Evolutionary conservation across 37 sponge, comb jelly and placozoan genomes (phyloP), one percentile per base, ranked within the genome.

Genomic region (Ephydatia muelleri): DNA sequence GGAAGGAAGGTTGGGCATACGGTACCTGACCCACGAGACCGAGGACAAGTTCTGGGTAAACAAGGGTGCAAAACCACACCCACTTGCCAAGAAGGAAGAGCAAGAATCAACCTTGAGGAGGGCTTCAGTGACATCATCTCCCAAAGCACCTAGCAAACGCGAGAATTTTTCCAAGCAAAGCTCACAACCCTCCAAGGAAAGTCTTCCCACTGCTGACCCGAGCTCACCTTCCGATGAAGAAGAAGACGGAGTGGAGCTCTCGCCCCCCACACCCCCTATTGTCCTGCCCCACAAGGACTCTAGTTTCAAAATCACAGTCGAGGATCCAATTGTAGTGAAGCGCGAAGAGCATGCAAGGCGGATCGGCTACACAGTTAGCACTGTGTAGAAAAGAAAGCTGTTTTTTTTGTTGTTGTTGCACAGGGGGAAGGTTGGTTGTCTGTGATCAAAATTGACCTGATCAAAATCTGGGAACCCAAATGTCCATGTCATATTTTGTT

Each of bases 11-110:
- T 83, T 91, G 26, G 90, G 88, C 0, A 83, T 73, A 65, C 69
- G 97, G 0, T 97, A 94, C 71, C 82, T 97, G 68, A 97, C 97
- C 1, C 93, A 97, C 65, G 90, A 89, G 36, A 87, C 76, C 16
- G 92, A 92, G 74, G 97, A 97, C 78, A 47, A 67, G 32, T 97
- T 88, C 81, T 97, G 97, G 97, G 39, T 19, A 26, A 29, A 38
- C 0, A 81, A 84, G 4, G 91, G 85, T 11, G 90, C 88, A 30
- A 84, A 81, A 32, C 84, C 80, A 75, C 81, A 86, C 72, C 84
- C 90, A 2, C 82, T 90, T 9, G 90, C 80, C 39, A 33, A 75
- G 64, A 14, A 32, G 14, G 80, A 84, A 28, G 79, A 43, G 47
- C 72, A 26, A 67, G 71, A 68, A 22, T 38, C 82, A 34, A 28